Conservation (phyloP, 2,797 vertebrate species). For the Meda fulgida region DNA sequence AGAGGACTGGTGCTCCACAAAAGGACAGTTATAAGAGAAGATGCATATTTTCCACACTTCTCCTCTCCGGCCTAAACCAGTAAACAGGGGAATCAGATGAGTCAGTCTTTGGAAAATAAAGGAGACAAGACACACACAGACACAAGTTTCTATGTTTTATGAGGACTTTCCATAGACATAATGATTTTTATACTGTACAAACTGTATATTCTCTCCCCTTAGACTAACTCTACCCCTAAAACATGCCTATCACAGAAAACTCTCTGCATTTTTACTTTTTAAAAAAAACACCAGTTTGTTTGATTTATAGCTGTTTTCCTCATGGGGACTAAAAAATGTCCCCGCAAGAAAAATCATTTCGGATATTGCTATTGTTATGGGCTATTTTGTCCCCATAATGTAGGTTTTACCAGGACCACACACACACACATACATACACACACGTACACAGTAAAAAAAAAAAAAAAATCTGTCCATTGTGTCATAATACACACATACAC, state of each 20-base stretch:
- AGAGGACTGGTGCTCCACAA: conserved; percentile 85
- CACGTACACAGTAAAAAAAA: too few relatives aligned
- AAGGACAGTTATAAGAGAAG: conserved; percentile 80
- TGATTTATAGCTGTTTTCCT: neutral
- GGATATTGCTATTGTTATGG: too few relatives aligned
- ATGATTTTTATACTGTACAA: neutral
- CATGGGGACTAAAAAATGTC: neutral
- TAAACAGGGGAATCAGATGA: conserved; percentile 77
- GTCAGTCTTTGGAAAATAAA: conserved; percentile 74
- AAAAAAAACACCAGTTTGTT: neutral
- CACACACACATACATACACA: conserved; percentile 36
- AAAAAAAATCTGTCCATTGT: too few relatives aligned
- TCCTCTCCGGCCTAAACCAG: conserved; percentile 75
- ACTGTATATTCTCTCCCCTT: neutral
- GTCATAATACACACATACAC: neutral
- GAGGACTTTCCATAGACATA: neutral
- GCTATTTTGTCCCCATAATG: too few relatives aligned
- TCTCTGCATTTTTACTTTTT: neutral
- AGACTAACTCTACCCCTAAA: neutral
- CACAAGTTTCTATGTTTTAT: conserved; percentile 6
- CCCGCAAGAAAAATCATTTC: too few relatives aligned
- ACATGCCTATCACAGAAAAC: neutral
- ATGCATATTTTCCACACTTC: conserved; percentile 83
- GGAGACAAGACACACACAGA: conserved; percentile 35
- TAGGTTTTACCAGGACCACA: neutral